Conservation (phyloP, 1,140 invertebrate species). For the Elymnias hypermnestra region DNA sequence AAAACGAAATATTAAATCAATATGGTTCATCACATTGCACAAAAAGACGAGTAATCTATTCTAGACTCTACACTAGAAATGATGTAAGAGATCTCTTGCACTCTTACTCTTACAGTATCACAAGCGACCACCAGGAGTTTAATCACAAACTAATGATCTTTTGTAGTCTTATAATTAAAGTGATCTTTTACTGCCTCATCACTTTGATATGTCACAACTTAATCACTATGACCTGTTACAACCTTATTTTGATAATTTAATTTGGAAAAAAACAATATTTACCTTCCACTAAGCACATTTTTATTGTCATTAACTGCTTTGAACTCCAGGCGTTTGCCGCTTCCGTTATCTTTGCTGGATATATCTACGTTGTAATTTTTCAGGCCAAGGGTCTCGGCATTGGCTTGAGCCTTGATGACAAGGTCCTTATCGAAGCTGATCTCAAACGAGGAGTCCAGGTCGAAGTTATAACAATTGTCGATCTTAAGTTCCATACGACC, state of each 20-base stretch:
- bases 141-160: too few relatives aligned
- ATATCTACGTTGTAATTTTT: conserved; percentile 82
- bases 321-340: conserved; percentile 79
- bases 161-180: too few relatives aligned
- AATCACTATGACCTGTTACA: too few relatives aligned
- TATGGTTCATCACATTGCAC: too few relatives aligned
- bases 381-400: conserved; percentile 80
- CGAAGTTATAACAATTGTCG: conserved; percentile 72
- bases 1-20: conserved; percentile 4
- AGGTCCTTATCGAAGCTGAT: conserved; percentile 80
- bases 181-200: too few relatives aligned
- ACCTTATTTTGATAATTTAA: too few relatives aligned
- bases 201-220: too few relatives aligned
- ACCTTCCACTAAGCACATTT: conserved; percentile 82
- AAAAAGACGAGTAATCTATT: too few relatives aligned
- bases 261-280: conserved; percentile 11
- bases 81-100: too few relatives aligned
- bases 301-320: conserved; percentile 79
- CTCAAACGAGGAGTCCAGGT: conserved; percentile 74
- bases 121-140: too few relatives aligned
- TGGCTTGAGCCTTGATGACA: conserved; percentile 79
- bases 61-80: too few relatives aligned
- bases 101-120: too few relatives aligned
- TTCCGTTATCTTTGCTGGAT: conserved; percentile 77
- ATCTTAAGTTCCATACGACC: conserved; percentile 75